These are phyloP conservation scores for Anorthoa munda DNA, from an alignment of 2,888 invertebrate species.

Conservation along the genomic window DNA sequence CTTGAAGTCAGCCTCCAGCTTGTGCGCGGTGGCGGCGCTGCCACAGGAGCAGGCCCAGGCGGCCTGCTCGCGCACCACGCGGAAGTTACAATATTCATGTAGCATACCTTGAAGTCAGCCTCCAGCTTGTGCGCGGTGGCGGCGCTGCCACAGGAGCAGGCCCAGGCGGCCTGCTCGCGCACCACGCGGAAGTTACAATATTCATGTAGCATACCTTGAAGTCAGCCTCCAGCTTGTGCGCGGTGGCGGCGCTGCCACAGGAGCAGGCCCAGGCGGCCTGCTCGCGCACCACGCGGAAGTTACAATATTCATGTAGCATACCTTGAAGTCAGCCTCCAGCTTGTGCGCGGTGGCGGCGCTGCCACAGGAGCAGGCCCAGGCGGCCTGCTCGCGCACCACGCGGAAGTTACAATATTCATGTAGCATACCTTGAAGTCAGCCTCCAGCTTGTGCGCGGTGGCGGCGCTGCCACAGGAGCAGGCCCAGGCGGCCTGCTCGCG, in stretches of 20 bases:
- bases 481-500: slow-evolving; percentile 98
- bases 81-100: slow-evolving; percentile 92
- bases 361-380: slow-evolving; percentile 99
- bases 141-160: slow-evolving; percentile 98
- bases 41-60: slow-evolving; percentile 99
- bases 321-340: slow-evolving; percentile 97
- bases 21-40: slow-evolving; percentile 94
- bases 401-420: slow-evolving; percentile 93
- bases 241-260: slow-evolving; percentile 96
- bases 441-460: slow-evolving; percentile 96
- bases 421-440: slow-evolving; percentile 94
- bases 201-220: slow-evolving; percentile 91
- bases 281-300: slow-evolving; percentile 99
- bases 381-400: slow-evolving; percentile 97
- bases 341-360: slow-evolving; percentile 95
- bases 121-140: slow-evolving; percentile 96
- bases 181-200: slow-evolving; percentile 97
- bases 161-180: slow-evolving; percentile 98
- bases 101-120: slow-evolving; percentile 94
- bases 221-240: slow-evolving; percentile 96
- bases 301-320: too few relatives aligned
- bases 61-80: slow-evolving; percentile 97
- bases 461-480: slow-evolving; percentile 97
- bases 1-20: slow-evolving; percentile 98
- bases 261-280: slow-evolving; percentile 99